Base-by-base conservation (phyloP, 2,888 invertebrate genomes). In the Glyphotaelius pellucidus region DNA sequence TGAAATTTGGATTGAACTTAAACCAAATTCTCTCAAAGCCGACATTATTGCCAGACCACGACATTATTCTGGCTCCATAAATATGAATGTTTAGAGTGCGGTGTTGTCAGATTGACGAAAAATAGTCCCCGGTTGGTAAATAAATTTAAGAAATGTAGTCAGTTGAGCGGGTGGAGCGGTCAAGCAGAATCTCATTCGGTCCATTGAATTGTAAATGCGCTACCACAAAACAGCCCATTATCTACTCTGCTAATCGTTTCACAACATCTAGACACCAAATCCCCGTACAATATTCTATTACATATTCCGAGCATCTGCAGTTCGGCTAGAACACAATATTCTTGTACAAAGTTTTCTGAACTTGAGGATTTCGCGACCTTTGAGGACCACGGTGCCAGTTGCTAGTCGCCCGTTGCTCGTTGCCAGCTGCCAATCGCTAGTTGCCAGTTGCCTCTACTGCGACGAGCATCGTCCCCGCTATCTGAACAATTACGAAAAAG, bases 101-200 rank as follows among this genome's bases (percentile, higher is more conserved):
- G 35, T 83, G 83, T 83, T 83, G 83, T 83, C 83, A 83, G 83
- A 35, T 38, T 83, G 83, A 83, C 83, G 83, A 83, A 35, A 83
- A 83, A 83, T 83, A 25, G 35, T 35, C 35, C 32, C 35, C 3
- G 35, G 83, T 83, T 83, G 35, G 35, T 83, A 83, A 86, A 86
- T 86, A 47, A 52, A 80, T 88, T 87, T 87, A 11, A 30, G 42
- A 80, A 80, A 80, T 89, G 42, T 88, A 88, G 91, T 91, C 91
- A 81, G 32, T 89, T 81, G 42, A 42, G n/a, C n/a, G 79, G n/a
- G 47, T 91, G 80, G 52, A 91, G 87, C 87, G 47, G 88, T 42
- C 87, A 86, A 87, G 87, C 91, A 79, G 91, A 88, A 91, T 91
- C 91, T 88, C 90, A 90, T 85, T 90, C 79, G 67, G 83, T 81